These are phyloP conservation scores for Dicrostonyx torquatus DNA, from an alignment of 2,797 vertebrate species.

Conservation along the genomic window DNA sequence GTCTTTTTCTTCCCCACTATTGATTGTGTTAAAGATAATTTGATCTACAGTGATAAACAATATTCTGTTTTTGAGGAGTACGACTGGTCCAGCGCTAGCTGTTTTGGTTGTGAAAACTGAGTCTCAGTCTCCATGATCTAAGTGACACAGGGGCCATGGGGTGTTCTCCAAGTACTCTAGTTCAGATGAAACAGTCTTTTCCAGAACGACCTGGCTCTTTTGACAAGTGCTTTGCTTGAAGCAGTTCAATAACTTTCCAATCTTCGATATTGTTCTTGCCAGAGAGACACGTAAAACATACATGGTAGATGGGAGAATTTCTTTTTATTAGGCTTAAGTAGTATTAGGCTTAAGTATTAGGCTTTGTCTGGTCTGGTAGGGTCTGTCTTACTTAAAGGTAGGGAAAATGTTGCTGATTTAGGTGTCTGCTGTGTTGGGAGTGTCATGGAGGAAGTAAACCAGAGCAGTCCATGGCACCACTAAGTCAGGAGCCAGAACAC, in stretches of 20 bases:
- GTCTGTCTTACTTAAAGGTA: conserved; percentile 8
- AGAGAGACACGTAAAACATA: conserved; percentile 46
- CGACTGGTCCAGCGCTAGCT: not conserved
- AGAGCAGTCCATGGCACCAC: not conserved
- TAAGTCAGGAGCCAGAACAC: not conserved
- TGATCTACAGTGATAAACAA: conserved; percentile 38
- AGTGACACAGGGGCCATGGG: conserved; percentile 54
- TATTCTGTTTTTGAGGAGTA: conserved; percentile 46
- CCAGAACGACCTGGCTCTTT: conserved; percentile 68
- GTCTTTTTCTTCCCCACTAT: conserved; percentile 21
- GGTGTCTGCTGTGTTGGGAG: not conserved
- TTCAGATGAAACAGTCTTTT: conserved; percentile 69
- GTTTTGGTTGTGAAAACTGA: conserved; percentile 69
- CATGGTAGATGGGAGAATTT: conserved; percentile 12
- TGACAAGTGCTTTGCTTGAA: conserved; percentile 69
- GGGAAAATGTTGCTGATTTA: not conserved
- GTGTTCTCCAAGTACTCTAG: conserved; percentile 59
- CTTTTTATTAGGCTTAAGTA: not conserved
- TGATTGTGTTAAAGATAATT: conserved; percentile 64
- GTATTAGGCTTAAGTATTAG: not conserved
- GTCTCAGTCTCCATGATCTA: conserved; percentile 41
- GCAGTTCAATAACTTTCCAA: conserved; percentile 55
- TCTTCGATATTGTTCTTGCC: conserved; percentile 40
- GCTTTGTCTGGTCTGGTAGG: not conserved
- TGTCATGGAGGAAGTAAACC: not conserved